Conservation (phyloP, 2,888 invertebrate species). For the Scrobipalpa atriplicella region DNA sequence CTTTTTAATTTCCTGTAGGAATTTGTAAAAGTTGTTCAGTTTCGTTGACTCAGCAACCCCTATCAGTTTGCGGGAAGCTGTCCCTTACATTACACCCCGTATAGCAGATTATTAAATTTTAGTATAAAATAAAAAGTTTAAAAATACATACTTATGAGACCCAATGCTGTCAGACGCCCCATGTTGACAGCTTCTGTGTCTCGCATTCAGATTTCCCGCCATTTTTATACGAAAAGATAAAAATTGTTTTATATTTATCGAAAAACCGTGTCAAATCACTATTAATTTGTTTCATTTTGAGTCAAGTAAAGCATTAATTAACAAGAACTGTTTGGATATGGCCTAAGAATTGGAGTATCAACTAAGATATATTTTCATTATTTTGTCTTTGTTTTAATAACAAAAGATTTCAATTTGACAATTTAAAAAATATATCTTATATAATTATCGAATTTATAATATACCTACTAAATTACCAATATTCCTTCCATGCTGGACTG, state of each 20-base stretch:
- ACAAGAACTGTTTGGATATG: slow-evolving; percentile 6
- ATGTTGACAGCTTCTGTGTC: slow-evolving; percentile 56
- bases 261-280: not conserved
- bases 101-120: no score
- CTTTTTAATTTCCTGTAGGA: no score
- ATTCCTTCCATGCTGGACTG: no score
- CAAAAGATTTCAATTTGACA: not conserved
- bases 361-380: not conserved
- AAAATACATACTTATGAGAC: slow-evolving; percentile 57
- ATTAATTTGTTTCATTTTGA: slow-evolving; percentile 14
- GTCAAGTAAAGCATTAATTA: slow-evolving; percentile 7
- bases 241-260: slow-evolving; percentile 22
- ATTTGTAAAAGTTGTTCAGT: no score
- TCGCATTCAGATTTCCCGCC: not conserved
- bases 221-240: slow-evolving; percentile 35
- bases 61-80: no score
- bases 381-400: not conserved
- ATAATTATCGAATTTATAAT: no score
- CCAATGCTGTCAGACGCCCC: slow-evolving; percentile 65
- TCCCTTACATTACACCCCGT: no score
- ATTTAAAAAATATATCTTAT: no score
- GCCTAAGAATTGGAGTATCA: not conserved
- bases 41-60: no score
- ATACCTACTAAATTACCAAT: no score
- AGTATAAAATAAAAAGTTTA: not conserved